Evolutionary conservation across 2,888 invertebrate genomes (phyloP), one percentile per base, ranked within the genome.

Genomic region (Tachina lurida): DNA sequence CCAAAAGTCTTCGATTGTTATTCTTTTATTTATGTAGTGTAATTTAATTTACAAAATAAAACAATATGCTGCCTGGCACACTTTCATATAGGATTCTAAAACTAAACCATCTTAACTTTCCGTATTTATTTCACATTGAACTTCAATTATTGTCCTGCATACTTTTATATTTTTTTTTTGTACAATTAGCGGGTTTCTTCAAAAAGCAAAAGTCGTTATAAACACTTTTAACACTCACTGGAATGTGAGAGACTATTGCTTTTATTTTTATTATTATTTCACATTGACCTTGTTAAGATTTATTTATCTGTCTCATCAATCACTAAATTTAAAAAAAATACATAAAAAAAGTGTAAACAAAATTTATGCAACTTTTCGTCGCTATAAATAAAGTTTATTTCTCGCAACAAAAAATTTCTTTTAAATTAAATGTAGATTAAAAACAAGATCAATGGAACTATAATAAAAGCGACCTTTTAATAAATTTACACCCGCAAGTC

Each of bases 401-500:
- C 60, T 13, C 13, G n/a, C 41, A 68, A 65, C 4, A 71, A 65
- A 74, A 41, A 19, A 52, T 77, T 83, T 81, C 74, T 68, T 82
- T 54, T n/a, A 74, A 84, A 54, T 62, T 10, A 41, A 49, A 58
- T 49, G n/a, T 41, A 45, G 54, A 71, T 54, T 31, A n/a, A 78
- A 78, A 71, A 73, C 60, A 74, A 85, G 81, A 85, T 85, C 85
- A 85, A 85, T 85, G 85, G 47, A 81, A 82, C 65, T 70, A 75
- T 85, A 85, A 81, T 76, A 81, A 81, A 81, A 74, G 43, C 78
- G 77, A 78, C 81, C 84, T 85, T 85, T 75, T 22, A 39, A 39
- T 17, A 45, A 60, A 76, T 60, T 78, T 68, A 65, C 70, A 63
- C 76, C 76, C 82, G 75, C 82, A 68, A 74, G 43, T 65, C 63